A percentile compares a stretch with the other conserved stretches of the same genome.
These are phyloP conservation scores for Trachelus troglodyta DNA, from an alignment of 2,888 invertebrate genomes.

Conservation along the genomic window DNA sequence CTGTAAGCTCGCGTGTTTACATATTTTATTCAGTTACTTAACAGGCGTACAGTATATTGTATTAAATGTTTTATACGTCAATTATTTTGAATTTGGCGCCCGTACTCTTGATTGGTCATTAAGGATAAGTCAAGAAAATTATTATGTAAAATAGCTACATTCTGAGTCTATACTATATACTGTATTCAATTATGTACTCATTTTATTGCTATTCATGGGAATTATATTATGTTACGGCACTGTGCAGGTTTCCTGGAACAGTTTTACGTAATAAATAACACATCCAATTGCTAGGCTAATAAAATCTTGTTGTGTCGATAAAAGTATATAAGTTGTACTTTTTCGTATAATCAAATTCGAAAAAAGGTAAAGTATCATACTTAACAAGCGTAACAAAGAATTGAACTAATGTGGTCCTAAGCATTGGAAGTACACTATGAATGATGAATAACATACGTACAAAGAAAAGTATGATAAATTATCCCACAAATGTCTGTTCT, in stretches of 20 bases:
- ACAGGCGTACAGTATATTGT: background rate
- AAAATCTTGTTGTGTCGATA: background rate
- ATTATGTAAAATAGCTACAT: background rate
- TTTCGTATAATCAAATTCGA: background rate
- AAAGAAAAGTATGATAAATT: background rate
- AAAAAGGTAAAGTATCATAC: too few species aligned
- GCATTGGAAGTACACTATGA: background rate
- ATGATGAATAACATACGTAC: background rate
- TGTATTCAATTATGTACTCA: background rate
- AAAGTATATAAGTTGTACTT: background rate
- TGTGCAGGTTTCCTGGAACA: background rate
- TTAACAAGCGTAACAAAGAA: too few species aligned
- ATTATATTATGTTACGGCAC: background rate
- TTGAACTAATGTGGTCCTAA: too few species aligned
- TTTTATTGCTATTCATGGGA: background rate
- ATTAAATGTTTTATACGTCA: background rate
- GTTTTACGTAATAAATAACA: background rate
- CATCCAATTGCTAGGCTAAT: background rate
- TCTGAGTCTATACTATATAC: background rate
- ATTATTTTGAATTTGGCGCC: background rate
- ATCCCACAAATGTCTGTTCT: background rate
- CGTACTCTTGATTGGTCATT: background rate
- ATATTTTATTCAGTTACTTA: background rate
- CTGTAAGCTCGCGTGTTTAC: background rate
- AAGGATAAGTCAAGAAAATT: background rate